These are phyloP conservation scores for Leuciscus waleckii DNA, from an alignment of 2,797 vertebrate species.

Conservation along the genomic window DNA sequence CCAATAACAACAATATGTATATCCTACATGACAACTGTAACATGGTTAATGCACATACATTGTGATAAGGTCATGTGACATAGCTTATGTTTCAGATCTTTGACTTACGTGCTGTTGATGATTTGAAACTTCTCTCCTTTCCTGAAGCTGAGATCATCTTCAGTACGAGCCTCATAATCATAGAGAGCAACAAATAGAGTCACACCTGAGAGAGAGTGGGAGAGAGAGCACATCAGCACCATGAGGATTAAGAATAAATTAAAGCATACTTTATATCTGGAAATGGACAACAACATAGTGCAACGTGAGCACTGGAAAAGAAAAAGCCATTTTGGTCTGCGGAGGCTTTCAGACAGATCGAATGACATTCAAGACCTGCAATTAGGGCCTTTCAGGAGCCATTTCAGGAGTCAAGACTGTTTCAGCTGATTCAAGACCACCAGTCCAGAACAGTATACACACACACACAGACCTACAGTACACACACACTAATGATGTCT, in stretches of 20 bases:
- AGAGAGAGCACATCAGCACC: not conserved
- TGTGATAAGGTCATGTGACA: not conserved
- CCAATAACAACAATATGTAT: not conserved
- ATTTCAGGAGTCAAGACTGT: not conserved
- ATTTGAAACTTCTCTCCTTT: slow-evolving; percentile 99
- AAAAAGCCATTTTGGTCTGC: slow-evolving; percentile 28
- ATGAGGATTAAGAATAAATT: not conserved
- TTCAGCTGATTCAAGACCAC: not conserved
- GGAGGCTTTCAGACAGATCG: slow-evolving; percentile 15
- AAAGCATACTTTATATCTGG: not conserved
- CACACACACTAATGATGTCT: not conserved
- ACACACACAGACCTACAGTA: not conserved
- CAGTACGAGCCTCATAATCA: slow-evolving; percentile 95
- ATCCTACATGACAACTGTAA: not conserved
- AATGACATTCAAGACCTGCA: slow-evolving; percentile 27
- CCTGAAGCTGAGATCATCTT: slow-evolving; percentile 96
- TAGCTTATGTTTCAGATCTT: not conserved
- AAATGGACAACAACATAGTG: not conserved
- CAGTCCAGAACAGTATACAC: not conserved
- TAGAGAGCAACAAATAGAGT: slow-evolving; percentile 98
- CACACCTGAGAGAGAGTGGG: slow-evolving; percentile 81
- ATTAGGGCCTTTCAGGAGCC: slow-evolving; percentile 28
- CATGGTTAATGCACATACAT: not conserved
- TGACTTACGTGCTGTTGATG: slow-evolving; percentile 97
- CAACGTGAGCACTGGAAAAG: slow-evolving; percentile 49